Evolutionary conservation across 2,888 invertebrate species (phyloP).

Genomic region (Caenorhabditis japonica): DNA sequence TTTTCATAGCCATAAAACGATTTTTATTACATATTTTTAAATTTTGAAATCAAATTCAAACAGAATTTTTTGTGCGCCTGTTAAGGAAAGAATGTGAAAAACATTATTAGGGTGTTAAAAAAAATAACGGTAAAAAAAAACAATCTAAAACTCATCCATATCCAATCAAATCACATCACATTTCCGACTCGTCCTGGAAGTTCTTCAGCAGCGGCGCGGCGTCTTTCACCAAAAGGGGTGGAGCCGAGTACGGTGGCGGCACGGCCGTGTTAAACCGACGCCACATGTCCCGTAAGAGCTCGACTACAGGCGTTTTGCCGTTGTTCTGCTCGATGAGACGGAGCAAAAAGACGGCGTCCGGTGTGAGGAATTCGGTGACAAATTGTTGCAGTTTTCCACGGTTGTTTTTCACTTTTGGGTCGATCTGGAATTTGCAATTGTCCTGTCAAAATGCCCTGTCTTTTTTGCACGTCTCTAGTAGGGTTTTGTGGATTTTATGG

Average conservation of each 20-base stretch:
- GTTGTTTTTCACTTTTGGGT: constrained; percentile 54
- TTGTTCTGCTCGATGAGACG: constrained; percentile 62
- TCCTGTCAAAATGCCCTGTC: no score
- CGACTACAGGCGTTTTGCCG: constrained; percentile 49
- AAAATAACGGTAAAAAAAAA: constrained; percentile 8
- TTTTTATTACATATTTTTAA: constrained; percentile 40
- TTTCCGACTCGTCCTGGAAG: constrained; percentile 47
- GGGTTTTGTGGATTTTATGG: no score
- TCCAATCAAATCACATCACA: constrained; percentile 26
- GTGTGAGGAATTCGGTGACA: constrained; percentile 67
- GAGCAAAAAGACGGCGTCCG: constrained; percentile 74
- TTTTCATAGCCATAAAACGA: constrained; percentile 23
- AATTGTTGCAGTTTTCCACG: constrained; percentile 55
- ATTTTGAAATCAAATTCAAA: constrained; percentile 6
- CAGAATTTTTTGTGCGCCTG: no score
- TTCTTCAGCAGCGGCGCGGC: constrained; percentile 51
- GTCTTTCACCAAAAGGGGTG: constrained; percentile 49
- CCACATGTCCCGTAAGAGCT: constrained; percentile 49
- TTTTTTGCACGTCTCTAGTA: no score
- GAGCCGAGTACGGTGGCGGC: constrained; percentile 52
- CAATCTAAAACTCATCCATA: constrained; percentile 4
- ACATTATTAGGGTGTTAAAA: constrained; percentile 17
- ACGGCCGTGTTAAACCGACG: constrained; percentile 43
- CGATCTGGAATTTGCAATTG: constrained; percentile 50
- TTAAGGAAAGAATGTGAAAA: constrained; percentile 16